Evolutionary conservation across 2,888 invertebrate genomes (phyloP), one percentile per base, ranked within the genome.

Genomic region (Sycophila texana): DNA sequence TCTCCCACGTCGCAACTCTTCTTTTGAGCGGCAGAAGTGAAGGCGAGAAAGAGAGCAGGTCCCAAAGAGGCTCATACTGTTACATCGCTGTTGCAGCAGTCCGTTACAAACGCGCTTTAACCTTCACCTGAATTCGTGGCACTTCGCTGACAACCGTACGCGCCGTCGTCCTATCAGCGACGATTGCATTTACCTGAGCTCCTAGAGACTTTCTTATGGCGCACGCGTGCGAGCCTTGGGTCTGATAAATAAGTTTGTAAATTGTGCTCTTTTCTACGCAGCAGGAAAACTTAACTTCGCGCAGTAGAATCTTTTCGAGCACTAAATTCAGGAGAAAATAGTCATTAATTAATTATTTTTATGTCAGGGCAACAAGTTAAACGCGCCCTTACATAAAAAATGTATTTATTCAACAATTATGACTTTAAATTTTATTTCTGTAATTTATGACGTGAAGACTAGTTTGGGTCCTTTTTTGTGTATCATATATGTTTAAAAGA

Each of bases 91-190:
- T 79, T 78, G 82, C 81, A 83, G 79, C 73, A 74, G 73, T 77
- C 83, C 75, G 83, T 84, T 85, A 83, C 84, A 84, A 26, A 66
- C 73, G 67, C 73, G 82, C 51, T 66, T 83, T 82, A 82, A 86
- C 86, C 86, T 86, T 86, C 84, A 86, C 86, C 86, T 81, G 82
- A 81, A 84, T 86, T 85, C 80, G 77, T 82, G 81, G 30, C 39
- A 67, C 53, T 72, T 72, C 16, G 63, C 49, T 66, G 18, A 74
- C 65, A 74, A 57, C 65, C 55, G 7, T 66, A 58, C 51, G 55
- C 20, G 60, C 39, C 16, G 20, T 26, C 57, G n/a, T 60, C 58
- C 58, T 70, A 66, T 61, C 39, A 55, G 20, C 39, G 26, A 14
- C 63, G 39, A 14, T n/a, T 53, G 58, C 65, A 13, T 71, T 71